Conservation (phyloP, 1,140 invertebrate species). For the Phenacoccus solenopsis region DNA sequence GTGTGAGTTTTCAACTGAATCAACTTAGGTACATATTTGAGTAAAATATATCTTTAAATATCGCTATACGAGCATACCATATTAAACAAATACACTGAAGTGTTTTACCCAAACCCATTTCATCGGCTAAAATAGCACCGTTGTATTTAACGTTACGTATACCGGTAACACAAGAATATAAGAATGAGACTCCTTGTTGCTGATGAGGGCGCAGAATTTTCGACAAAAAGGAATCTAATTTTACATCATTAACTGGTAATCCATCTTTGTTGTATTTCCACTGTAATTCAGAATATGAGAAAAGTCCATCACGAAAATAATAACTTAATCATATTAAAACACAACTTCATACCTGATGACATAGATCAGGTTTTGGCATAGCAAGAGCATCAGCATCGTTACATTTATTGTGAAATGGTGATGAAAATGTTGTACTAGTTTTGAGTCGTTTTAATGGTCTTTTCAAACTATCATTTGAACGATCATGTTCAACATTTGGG, state of each 20-base stretch:
- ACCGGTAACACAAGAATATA: slow-evolving; percentile 54
- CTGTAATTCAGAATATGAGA: slow-evolving; percentile 30
- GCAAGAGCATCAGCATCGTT: slow-evolving; percentile 16
- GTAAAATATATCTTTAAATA: neutral
- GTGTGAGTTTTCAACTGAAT: neutral
- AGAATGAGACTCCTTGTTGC: slow-evolving; percentile 48
- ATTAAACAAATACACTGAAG: slow-evolving; percentile 61
- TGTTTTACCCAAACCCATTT: slow-evolving; percentile 80
- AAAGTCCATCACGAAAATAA: slow-evolving; percentile 8
- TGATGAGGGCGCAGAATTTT: slow-evolving; percentile 51
- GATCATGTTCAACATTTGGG: neutral
- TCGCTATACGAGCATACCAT: slow-evolving; percentile 35
- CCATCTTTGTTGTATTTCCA: slow-evolving; percentile 37
- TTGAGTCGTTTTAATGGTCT: neutral
- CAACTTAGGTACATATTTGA: neutral
- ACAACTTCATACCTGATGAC: slow-evolving; percentile 24
- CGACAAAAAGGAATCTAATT: slow-evolving; percentile 46
- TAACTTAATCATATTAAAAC: neutral
- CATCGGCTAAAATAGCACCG: slow-evolving; percentile 67
- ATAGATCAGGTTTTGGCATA: slow-evolving; percentile 24
- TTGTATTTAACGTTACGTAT: slow-evolving; percentile 40
- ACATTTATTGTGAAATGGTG: neutral
- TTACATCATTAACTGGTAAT: slow-evolving; percentile 39
- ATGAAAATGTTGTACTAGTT: neutral
- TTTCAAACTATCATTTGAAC: neutral